phyloP scores from a whole-genome alignment of 2,888 invertebrate species.

The Syritta pipiens region DNA sequence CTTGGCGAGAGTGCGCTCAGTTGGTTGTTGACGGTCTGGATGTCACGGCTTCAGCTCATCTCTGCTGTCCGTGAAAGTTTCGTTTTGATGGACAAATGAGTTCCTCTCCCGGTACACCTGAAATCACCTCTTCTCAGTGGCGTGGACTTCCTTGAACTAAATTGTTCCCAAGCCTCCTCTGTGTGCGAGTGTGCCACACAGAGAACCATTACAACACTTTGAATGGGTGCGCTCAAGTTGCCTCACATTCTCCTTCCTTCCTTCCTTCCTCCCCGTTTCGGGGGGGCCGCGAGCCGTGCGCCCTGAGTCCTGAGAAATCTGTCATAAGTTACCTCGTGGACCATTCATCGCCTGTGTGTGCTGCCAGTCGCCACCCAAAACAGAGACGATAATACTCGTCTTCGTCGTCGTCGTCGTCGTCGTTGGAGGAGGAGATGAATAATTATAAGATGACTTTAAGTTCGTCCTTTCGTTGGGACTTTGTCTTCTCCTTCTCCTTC shows the following conservation, averaged over 20 bases:
- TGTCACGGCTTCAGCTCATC: conserved; percentile 41
- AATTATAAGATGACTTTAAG: conserved; percentile 49
- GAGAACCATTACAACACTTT: conserved; percentile 19
- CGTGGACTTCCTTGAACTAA: conserved; percentile 57
- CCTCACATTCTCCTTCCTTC: not conserved
- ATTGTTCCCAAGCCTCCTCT: conserved; percentile 31
- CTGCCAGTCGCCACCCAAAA: conserved; percentile 34
- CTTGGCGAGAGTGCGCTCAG: conserved; percentile 30
- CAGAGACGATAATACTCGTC: not conserved
- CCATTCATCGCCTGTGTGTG: conserved; percentile 37
- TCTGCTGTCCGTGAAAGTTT: conserved; percentile 19
- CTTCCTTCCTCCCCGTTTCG: not conserved
- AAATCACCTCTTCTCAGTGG: conserved; percentile 36
- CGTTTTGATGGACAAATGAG: conserved; percentile 51
- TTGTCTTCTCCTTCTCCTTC: not conserved
- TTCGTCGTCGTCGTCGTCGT: no score
- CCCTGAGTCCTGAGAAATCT: conserved; percentile 39
- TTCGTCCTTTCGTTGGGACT: conserved; percentile 13
- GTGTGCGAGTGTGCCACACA: conserved; percentile 8
- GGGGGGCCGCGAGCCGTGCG: not conserved
- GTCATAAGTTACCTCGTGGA: conserved; percentile 49
- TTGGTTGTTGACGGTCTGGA: conserved; percentile 23
- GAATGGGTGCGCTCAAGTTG: conserved; percentile 40
- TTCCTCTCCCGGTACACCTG: conserved; percentile 28
- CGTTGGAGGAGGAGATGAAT: conserved; percentile 54